Evolutionary conservation across 2,113 vertebrate genomes (phyloP), one percentile per base, ranked within the genome.

Genomic region (Mesocricetus auratus): DNA sequence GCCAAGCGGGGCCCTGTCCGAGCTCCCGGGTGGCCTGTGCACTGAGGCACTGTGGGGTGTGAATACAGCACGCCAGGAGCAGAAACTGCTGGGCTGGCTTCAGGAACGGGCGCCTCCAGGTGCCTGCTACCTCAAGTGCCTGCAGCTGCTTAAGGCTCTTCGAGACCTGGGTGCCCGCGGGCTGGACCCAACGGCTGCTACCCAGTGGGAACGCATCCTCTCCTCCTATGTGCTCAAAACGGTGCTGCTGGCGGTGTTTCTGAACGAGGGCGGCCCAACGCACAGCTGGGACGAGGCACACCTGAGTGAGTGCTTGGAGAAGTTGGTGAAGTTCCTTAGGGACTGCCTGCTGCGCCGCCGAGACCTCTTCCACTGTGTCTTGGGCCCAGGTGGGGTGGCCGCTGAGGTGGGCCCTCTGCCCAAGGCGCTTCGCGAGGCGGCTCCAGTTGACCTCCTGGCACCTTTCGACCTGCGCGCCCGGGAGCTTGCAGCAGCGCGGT

Each of bases 121-220:
- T 90, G 99, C 99, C 86, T 99, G 99, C 97, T 99, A 99, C 98
- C 98, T 99, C 87, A 99, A 99, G 97, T 99, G 99, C 94, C 98
- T 99, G 93, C 99, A 99, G 98, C 95, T 99, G 95, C 98, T 99
- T 39, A 99, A 99, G 97, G 99, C 99, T 29, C 94, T 99, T 74
- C 97, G 99, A 33, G 99, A 99, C 69, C 98, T 99, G 29, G 98
- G 99, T 0, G 93, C 97, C 53, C 98, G 98, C 7, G 96, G 98
- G 26, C 94, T 99, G 96, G 98, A 98, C 95, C 98, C 98, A 16
- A 95, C 93, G 19, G 98, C 98, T 0, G 91, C 98, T 17, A 74
- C 98, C 0, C 98, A 98, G 42, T 99, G 99, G 99, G 95, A 98
- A 86, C 94, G 94, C 0, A 97, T 99, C 53, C 98, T 99, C 22